A percentile compares a stretch with the other conserved stretches of the same genome.
phyloP scores from a whole-genome alignment of 1,140 invertebrate species.

The Latrodectus geometricus region DNA sequence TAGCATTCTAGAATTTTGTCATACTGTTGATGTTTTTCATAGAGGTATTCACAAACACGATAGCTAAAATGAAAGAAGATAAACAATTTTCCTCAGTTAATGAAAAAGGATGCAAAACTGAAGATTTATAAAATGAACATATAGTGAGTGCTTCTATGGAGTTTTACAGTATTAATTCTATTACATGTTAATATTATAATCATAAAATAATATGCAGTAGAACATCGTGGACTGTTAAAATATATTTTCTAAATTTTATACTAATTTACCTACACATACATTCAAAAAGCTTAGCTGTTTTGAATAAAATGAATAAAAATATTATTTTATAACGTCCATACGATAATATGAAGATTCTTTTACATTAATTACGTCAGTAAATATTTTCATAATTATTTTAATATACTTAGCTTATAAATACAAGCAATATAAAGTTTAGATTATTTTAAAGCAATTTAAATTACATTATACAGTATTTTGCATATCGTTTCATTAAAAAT shows the following conservation, averaged over 20 bases:
- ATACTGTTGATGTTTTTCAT: constrained; percentile 73
- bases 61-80: constrained; percentile 70
- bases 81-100: background rate
- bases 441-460: background rate
- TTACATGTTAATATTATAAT: too few species aligned
- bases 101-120: background rate
- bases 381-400: background rate
- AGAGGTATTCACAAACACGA: constrained; percentile 76
- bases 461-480: too few species aligned
- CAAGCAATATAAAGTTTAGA: background rate
- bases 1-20: constrained; percentile 75
- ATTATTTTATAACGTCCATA: too few species aligned
- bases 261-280: too few species aligned
- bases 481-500: constrained; percentile 27
- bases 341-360: too few species aligned
- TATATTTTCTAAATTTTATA: too few species aligned
- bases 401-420: background rate
- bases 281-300: too few species aligned
- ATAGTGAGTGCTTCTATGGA: background rate
- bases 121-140: background rate
- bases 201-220: too few species aligned
- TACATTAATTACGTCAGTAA: background rate
- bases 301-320: too few species aligned
- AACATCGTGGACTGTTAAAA: too few species aligned
- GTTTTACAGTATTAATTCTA: too few species aligned